Evolutionary conservation across 2,888 invertebrate species (phyloP).

Genomic region (Cerastis rubricosa): DNA sequence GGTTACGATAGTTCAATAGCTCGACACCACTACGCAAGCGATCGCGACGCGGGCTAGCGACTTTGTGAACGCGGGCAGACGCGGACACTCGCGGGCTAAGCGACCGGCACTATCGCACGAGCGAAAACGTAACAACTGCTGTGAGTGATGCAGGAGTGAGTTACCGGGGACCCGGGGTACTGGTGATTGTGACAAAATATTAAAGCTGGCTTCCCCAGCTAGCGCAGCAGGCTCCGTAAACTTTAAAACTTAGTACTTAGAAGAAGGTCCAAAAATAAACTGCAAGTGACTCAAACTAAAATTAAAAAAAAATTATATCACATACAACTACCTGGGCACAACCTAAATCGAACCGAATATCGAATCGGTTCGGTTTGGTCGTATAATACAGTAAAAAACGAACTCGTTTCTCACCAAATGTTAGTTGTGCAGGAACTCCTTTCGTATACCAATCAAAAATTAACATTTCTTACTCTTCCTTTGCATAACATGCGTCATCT

Average conservation of each 20-base stretch:
- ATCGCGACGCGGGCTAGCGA: slow-evolving; percentile 57
- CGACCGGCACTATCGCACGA: slow-evolving; percentile 36
- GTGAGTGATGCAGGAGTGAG: slow-evolving; percentile 17
- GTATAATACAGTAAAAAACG: background rate
- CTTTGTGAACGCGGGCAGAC: slow-evolving; percentile 51
- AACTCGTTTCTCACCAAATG: background rate
- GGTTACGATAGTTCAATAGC: slow-evolving; percentile 41
- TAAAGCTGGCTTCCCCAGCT: background rate
- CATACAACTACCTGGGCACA: background rate
- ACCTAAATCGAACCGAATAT: too few relatives aligned
- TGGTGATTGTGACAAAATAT: slow-evolving; percentile 35
- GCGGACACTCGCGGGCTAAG: slow-evolving; percentile 44
- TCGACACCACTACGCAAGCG: slow-evolving; percentile 47
- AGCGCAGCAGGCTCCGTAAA: background rate
- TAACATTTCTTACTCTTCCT: background rate
- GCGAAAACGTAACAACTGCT: slow-evolving; percentile 28
- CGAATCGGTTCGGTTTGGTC: background rate
- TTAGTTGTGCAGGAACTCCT: too few relatives aligned
- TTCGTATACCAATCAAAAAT: background rate
- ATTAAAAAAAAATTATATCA: background rate
- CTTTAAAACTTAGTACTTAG: too few relatives aligned
- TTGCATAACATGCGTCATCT: background rate
- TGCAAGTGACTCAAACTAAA: background rate
- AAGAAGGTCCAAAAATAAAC: background rate
- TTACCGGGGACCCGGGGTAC: slow-evolving; percentile 9